Evolutionary conservation across 1,140 invertebrate species (phyloP).

Genomic region (Drosophila kepulauana): DNA sequence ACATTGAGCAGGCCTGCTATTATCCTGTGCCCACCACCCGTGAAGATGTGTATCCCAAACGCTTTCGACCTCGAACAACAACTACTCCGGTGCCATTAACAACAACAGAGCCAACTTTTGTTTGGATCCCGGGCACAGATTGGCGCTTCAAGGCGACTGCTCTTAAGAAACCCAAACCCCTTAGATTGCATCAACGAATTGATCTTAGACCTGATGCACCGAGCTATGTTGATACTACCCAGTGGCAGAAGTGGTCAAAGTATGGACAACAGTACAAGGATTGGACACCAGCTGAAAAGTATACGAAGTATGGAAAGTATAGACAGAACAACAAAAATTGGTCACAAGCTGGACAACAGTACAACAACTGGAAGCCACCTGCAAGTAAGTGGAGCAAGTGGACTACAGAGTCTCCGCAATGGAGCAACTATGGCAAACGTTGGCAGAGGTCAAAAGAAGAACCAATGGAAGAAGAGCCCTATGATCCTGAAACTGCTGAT

Average conservation of each 20-base stretch:
- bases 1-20: constrained; percentile 70
- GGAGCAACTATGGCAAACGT: constrained; percentile 29
- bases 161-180: constrained; percentile 57
- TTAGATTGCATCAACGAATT: constrained; percentile 54
- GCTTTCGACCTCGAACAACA: constrained; percentile 67
- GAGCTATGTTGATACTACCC: constrained; percentile 36
- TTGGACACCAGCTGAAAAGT: constrained; percentile 31
- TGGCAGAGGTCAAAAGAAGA: constrained; percentile 31
- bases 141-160: constrained; percentile 76
- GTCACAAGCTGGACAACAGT: constrained; percentile 13
- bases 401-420: constrained; percentile 58
- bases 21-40: constrained; percentile 71
- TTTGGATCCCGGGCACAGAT: constrained; percentile 76
- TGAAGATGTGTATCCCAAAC: constrained; percentile 73
- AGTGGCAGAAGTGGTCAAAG: constrained; percentile 58
- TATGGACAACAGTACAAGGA: constrained; percentile 53
- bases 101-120: constrained; percentile 59
- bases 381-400: constrained; percentile 62
- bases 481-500: constrained; percentile 54
- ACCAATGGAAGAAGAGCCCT: constrained; percentile 25
- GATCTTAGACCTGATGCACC: constrained; percentile 43
- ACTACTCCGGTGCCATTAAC: constrained; percentile 54
- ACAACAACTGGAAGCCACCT: constrained; percentile 22
- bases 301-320: constrained; percentile 48
- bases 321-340: constrained; percentile 45